These are phyloP conservation scores for Paedocypris micromegethes DNA, from an alignment of 2,797 vertebrate species.

Conservation along the genomic window DNA sequence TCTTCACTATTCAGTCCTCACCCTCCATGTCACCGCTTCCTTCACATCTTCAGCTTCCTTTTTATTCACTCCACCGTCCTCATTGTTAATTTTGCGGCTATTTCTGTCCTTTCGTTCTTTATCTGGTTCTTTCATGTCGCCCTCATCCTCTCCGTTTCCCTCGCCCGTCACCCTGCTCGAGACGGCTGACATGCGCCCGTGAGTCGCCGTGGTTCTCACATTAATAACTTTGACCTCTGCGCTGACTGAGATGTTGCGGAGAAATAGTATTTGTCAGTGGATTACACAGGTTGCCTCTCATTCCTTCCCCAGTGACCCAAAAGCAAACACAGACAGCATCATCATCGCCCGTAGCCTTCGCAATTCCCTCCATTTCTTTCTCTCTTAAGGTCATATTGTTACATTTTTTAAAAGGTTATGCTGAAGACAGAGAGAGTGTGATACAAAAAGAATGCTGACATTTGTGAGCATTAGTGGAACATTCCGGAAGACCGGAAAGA, in stretches of 20 bases:
- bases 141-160: slow-evolving; percentile 36
- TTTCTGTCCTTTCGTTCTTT: slow-evolving; percentile 23
- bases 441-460: slow-evolving; percentile 43
- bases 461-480: slow-evolving; percentile 50
- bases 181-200: neutral
- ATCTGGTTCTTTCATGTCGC: slow-evolving; percentile 14
- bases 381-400: slow-evolving; percentile 52
- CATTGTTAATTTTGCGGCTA: slow-evolving; percentile 29
- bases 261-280: slow-evolving; percentile 54
- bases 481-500: slow-evolving; percentile 33
- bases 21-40: slow-evolving; percentile 19
- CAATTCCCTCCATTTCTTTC: slow-evolving; percentile 23
- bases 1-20: slow-evolving; percentile 25
- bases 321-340: slow-evolving; percentile 11
- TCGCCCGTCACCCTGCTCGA: neutral
- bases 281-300: slow-evolving; percentile 53
- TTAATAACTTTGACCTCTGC: slow-evolving; percentile 59
- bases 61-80: slow-evolving; percentile 14
- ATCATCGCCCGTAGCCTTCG: slow-evolving; percentile 35
- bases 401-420: slow-evolving; percentile 55
- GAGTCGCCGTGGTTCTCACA: slow-evolving; percentile 9
- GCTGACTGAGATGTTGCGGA: slow-evolving; percentile 50
- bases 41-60: slow-evolving; percentile 27
- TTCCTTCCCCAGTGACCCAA: slow-evolving; percentile 21
- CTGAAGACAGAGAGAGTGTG: slow-evolving; percentile 39